A percentile compares a stretch with the other conserved stretches of the same genome.
Conservation (phyloP, 2,888 invertebrate genomes). For the Coecobrya sp. region DNA sequence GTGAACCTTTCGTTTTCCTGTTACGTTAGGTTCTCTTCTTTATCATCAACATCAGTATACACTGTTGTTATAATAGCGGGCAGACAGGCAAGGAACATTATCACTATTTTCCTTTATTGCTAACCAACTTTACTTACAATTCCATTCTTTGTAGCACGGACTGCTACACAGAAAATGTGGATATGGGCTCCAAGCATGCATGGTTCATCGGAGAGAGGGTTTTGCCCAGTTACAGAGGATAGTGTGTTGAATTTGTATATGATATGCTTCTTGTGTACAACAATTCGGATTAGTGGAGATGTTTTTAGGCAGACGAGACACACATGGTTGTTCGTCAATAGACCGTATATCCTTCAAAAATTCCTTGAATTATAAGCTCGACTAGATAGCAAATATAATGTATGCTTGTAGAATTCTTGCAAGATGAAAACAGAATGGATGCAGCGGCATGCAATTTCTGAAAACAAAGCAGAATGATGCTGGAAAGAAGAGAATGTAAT, state of each 20-base stretch:
- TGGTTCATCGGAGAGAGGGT: neutral
- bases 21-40: neutral
- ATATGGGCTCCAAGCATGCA: neutral
- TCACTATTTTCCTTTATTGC: neutral
- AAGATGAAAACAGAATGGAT: neutral
- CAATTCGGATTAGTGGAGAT: neutral
- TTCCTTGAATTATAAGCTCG: too few relatives aligned
- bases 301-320: neutral
- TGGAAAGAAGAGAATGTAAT: too few relatives aligned
- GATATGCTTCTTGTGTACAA: neutral
- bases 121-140: neutral
- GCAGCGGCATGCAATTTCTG: neutral
- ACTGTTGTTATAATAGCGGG: neutral
- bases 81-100: neutral
- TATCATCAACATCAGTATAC: neutral
- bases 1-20: neutral
- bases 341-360: too few relatives aligned
- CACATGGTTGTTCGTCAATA: too few relatives aligned
- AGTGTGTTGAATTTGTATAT: neutral
- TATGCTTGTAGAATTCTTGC: too few relatives aligned
- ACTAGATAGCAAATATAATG: too few relatives aligned
- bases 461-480: too few relatives aligned
- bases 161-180: neutral
- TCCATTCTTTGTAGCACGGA: neutral
- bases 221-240: neutral